These are phyloP conservation scores for Pogonocichla stellata DNA, from an alignment of 2,113 vertebrate genomes.

Conservation along the genomic window DNA sequence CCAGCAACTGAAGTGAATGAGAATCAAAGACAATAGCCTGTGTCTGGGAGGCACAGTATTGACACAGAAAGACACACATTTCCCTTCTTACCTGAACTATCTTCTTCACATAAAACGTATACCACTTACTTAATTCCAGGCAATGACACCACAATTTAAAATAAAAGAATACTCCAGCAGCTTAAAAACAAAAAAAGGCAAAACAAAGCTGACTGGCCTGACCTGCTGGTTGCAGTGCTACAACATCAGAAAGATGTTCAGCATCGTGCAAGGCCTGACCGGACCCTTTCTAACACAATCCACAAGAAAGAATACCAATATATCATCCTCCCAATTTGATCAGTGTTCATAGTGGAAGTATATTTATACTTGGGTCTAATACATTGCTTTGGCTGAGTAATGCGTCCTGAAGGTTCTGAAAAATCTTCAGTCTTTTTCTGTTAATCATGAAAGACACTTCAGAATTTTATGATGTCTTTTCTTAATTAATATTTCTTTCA, in stretches of 20 bases:
- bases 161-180: background rate
- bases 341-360: background rate
- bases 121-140: background rate
- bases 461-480: background rate
- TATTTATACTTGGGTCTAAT: background rate
- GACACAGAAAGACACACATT: background rate
- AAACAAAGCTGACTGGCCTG: background rate
- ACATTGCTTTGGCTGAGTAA: background rate
- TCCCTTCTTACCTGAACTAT: background rate
- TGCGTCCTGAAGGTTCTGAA: background rate
- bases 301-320: background rate
- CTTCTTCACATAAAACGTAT: background rate
- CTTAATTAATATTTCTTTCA: background rate
- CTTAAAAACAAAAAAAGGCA: background rate
- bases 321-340: background rate
- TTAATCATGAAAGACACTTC: background rate
- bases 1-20: background rate
- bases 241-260: background rate
- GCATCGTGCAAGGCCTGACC: background rate
- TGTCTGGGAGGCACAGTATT: background rate
- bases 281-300: background rate
- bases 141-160: background rate
- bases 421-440: background rate
- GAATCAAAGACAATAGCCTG: rapidly evolving
- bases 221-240: background rate